Percentiles rank a stretch among this genome's conserved stretches.
These are phyloP conservation scores for Rhadinocentrus ornatus DNA, from an alignment of 2,797 vertebrate species.

Conservation along the genomic window DNA sequence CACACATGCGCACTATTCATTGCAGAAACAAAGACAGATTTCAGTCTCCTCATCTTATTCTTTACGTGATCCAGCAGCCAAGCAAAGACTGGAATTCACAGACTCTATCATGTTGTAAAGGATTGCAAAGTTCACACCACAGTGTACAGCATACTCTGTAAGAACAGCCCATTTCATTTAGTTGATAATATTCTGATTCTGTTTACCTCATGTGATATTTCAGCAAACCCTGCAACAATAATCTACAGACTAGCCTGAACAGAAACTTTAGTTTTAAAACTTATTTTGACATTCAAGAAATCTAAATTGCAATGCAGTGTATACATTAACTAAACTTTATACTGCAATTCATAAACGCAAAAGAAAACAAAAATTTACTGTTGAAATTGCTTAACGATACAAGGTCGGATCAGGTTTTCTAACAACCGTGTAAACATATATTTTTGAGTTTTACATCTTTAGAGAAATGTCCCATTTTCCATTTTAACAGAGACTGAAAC, in stretches of 20 bases:
- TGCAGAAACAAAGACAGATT: constrained; percentile 65
- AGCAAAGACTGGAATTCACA: constrained; percentile 35
- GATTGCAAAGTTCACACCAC: constrained; percentile 13
- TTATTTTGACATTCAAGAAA: neutral
- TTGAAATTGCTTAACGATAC: neutral
- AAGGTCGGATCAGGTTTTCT: neutral
- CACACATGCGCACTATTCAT: constrained; percentile 53
- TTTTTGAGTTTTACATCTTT: neutral
- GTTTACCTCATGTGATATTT: constrained; percentile 18
- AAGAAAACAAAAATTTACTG: neutral
- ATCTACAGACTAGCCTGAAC: neutral
- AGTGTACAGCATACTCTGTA: neutral
- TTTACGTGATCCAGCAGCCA: constrained; percentile 49
- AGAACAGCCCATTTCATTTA: neutral
- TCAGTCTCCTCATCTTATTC: constrained; percentile 57
- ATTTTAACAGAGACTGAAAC: neutral
- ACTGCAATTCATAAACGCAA: too few species aligned
- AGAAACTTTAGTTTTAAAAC: neutral
- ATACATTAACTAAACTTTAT: too few species aligned
- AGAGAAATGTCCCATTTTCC: neutral
- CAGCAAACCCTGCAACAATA: neutral
- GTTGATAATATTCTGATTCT: neutral
- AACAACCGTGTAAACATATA: neutral
- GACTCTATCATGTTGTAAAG: constrained; percentile 17
- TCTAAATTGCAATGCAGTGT: too few species aligned